phyloP scores from a whole-genome alignment of 2,113 vertebrate species.

The Struthio camelus region DNA sequence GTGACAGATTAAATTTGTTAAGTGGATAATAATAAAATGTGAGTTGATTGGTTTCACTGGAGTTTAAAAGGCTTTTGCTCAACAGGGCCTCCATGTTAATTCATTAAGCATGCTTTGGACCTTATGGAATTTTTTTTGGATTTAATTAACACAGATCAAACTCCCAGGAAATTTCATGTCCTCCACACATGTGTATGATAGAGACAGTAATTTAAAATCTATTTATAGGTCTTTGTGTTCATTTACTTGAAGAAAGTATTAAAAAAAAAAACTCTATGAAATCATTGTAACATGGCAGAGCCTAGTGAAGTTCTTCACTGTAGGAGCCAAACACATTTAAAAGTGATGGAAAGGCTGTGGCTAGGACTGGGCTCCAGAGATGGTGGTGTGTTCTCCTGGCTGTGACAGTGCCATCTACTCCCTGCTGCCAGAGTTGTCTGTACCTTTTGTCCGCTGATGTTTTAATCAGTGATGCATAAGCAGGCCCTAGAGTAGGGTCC shows the following conservation, averaged over 20 bases:
- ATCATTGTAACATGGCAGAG: background rate
- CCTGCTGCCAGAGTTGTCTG: background rate
- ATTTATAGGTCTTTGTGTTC: constrained; percentile 63
- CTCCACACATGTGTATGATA: constrained; percentile 50
- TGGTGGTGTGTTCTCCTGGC: background rate
- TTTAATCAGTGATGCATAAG: background rate
- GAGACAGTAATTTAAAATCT: constrained; percentile 66
- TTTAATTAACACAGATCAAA: constrained; percentile 73
- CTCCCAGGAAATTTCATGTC: constrained; percentile 61
- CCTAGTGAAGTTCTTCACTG: background rate
- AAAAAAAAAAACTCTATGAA: constrained; percentile 13
- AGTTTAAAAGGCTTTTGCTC: constrained; percentile 73
- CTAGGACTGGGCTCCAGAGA: background rate
- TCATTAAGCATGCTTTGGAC: constrained; percentile 72
- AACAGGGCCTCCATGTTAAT: constrained; percentile 65
- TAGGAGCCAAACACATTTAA: background rate
- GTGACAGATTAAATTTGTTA: constrained; percentile 74
- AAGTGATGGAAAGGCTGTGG: background rate
- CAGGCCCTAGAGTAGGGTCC: background rate
- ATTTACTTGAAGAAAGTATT: constrained; percentile 57
- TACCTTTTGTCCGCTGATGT: background rate
- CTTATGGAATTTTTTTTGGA: constrained; percentile 48
- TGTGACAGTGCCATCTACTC: background rate
- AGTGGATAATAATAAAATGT: constrained; percentile 73
- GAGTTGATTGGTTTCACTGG: constrained; percentile 70